Percentiles rank a stretch among this genome's conserved stretches.
Conservation (phyloP, 2,113 vertebrate genomes). For the Paradoxurus hermaphroditus region DNA sequence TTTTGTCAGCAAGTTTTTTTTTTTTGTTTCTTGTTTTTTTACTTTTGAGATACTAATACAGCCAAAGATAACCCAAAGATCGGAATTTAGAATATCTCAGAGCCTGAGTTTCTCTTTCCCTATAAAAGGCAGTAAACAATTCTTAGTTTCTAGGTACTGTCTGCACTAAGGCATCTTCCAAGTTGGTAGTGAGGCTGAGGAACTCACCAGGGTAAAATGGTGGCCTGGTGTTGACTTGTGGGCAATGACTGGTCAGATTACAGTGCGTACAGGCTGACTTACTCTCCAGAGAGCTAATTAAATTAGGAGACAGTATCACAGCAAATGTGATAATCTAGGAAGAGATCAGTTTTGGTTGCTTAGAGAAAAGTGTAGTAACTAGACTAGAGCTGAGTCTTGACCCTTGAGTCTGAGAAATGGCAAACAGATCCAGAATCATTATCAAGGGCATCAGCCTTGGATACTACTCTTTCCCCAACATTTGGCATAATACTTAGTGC, state of each 20-base stretch:
- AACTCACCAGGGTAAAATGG: neutral
- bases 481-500: neutral
- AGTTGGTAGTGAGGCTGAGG: neutral
- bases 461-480: neutral
- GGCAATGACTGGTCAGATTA: too few relatives aligned
- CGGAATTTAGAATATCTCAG: neutral
- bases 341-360: neutral
- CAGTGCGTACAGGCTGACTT: too few relatives aligned
- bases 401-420: neutral
- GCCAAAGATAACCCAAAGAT: neutral
- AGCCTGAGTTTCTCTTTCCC: neutral
- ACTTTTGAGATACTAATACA: neutral
- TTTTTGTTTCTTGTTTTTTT: neutral
- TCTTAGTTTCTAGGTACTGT: neutral
- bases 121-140: neutral
- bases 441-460: neutral
- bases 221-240: neutral
- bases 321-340: neutral
- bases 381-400: neutral
- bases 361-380: neutral
- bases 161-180: neutral
- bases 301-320: neutral
- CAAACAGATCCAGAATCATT: neutral
- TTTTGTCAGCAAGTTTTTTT: neutral
- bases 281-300: neutral